Conservation (phyloP, 2,797 vertebrate genomes). For the Zalophus californianus region DNA sequence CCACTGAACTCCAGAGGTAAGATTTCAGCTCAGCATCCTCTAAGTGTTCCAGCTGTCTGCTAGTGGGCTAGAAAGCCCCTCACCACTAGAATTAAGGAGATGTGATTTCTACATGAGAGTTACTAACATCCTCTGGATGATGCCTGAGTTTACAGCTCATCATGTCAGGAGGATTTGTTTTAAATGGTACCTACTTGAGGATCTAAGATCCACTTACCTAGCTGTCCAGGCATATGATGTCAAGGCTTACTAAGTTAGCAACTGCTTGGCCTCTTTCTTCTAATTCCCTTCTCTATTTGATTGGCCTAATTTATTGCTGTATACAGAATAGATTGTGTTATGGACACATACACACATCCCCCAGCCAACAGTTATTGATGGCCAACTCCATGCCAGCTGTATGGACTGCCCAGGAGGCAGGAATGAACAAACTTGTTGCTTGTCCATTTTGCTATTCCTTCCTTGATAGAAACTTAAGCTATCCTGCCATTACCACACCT, state of each 20-base stretch:
- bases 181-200: slow-evolving; percentile 15
- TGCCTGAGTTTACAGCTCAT: neutral
- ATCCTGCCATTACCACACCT: neutral
- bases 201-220: neutral
- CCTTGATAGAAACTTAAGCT: neutral
- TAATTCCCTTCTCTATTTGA: neutral
- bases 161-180: neutral
- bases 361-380: neutral
- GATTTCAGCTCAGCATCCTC: slow-evolving; percentile 23
- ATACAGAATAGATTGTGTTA: neutral
- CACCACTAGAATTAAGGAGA: neutral
- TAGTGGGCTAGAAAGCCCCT: neutral
- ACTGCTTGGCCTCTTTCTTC: neutral
- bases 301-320: neutral
- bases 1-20: neutral
- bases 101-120: neutral
- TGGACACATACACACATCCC: neutral
- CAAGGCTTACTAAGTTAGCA: slow-evolving; percentile 4
- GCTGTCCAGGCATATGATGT: neutral
- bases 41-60: neutral
- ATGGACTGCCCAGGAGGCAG: neutral
- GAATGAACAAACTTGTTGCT: neutral
- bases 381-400: neutral
- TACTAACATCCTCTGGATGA: slow-evolving; percentile 8
- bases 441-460: neutral